Evolutionary conservation across 2,113 vertebrate species (phyloP).

Genomic region (Lichenostomus cassidix): DNA sequence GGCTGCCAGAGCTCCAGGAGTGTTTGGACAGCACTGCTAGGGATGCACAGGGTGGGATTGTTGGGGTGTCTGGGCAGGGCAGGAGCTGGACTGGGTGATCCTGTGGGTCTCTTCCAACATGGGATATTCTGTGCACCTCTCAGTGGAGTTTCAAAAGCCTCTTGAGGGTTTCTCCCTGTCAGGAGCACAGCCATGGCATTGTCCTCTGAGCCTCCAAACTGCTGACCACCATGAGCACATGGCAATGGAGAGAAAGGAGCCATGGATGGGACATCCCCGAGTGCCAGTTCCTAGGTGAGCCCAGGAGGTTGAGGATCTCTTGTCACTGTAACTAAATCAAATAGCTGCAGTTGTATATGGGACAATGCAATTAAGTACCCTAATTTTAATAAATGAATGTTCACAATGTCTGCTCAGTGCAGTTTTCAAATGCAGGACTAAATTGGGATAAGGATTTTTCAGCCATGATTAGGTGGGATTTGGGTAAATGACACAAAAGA

Average conservation of each 20-base stretch:
- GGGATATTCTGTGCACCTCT: not conserved
- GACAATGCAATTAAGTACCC: not conserved
- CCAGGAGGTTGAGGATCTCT: not conserved
- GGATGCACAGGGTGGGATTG: not conserved
- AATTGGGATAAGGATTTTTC: not conserved
- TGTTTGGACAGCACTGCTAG: not conserved
- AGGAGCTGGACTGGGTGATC: not conserved
- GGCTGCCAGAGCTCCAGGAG: not conserved
- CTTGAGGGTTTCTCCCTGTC: not conserved
- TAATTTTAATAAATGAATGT: not conserved
- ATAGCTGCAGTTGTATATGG: not conserved
- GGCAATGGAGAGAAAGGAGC: not conserved
- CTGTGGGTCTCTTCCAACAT: rapidly evolving
- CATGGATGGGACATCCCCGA: not conserved
- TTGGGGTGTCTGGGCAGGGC: not conserved
- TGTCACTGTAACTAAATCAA: not conserved
- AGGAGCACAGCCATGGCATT: not conserved
- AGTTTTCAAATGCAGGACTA: not conserved
- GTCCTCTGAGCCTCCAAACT: rapidly evolving
- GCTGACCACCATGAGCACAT: rapidly evolving
- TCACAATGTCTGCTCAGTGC: not conserved
- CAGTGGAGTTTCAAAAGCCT: not conserved
- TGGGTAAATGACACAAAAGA: not conserved
- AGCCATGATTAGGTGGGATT: not conserved
- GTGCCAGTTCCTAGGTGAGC: not conserved